Conservation (phyloP, 1,140 invertebrate genomes). For the Ceratina calcarata region DNA sequence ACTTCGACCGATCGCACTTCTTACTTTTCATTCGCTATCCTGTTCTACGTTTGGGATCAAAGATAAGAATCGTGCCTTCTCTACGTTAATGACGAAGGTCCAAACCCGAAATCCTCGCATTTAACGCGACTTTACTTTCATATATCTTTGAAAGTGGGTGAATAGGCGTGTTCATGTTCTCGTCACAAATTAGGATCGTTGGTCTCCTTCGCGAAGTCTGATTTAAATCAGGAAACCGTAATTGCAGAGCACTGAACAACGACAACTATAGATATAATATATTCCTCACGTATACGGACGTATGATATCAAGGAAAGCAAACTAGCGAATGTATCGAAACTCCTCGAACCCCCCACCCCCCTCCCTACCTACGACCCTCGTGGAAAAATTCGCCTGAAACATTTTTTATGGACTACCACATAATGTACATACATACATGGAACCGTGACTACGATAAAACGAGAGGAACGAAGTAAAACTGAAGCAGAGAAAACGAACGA, state of each 20-base stretch:
- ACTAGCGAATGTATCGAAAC: constrained; percentile 10
- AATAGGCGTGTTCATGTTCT: background rate
- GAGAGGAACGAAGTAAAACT: background rate
- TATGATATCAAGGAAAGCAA: background rate
- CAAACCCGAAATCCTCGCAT: no score
- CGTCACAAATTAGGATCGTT: constrained; percentile 2
- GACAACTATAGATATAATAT: background rate
- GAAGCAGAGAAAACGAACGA: background rate
- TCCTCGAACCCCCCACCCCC: background rate
- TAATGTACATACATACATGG: background rate
- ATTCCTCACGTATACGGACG: constrained; percentile 3
- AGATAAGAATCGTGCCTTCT: no score
- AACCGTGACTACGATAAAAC: background rate
- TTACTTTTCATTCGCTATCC: no score
- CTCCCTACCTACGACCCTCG: constrained; percentile 24
- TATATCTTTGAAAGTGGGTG: background rate
- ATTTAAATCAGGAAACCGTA: constrained; percentile 9
- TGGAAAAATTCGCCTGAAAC: constrained; percentile 35
- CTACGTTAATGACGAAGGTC: no score
- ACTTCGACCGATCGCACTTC: no score
- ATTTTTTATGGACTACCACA: background rate
- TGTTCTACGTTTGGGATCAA: no score
- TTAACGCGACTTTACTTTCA: no score
- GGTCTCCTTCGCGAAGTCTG: background rate
- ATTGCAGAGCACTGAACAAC: constrained; percentile 14